Evolutionary conservation across 2,888 invertebrate genomes (phyloP), one percentile per base, ranked within the genome.

Genomic region (Agonopterix arenella): DNA sequence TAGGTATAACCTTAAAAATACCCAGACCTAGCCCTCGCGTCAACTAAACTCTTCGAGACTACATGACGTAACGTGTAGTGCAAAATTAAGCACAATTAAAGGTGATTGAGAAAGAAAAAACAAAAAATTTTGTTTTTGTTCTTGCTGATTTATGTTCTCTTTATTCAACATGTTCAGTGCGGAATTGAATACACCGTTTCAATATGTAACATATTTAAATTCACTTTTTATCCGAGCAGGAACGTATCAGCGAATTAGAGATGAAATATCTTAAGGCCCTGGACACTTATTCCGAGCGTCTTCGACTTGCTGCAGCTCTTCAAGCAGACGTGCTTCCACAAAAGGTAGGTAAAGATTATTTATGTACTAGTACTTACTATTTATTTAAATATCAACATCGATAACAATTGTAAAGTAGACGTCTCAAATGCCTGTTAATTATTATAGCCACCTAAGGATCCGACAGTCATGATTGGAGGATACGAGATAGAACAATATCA

Each of bases 281-380:
- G 18, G 73, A 84, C 47, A 54, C 64, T 1, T 76, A 80, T 55
- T 83, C 89, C 0, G 74, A 84, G 10, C 76, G 80, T 2, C 72
- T 90, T 1, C 80, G 84, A 8, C 53, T 86, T 7, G 88, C 88
- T 4, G 84, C 89, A 0, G 84, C 89, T 0, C 58, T 90, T 40
- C 85, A 90, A 62, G 76, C 74, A 1, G 85, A 90, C 47, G 68
- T 85, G 13, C 53, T 77, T 4, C 86, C 86, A 1, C 64, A 61
- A 56, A 84, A 80, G 75, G 88, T 86, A 62, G 28, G 5, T 28
- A 28, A 4, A 28, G 3, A n/a, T 40, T n/a, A 9, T 3, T n/a
- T 40, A 40, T 40, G 10, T n/a, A 40, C n/a, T 4, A 3, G n/a
- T n/a, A n/a, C n/a, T n/a, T n/a, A n/a, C n/a, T 40, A 40, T 28